Percentiles rank a stretch among this genome's conserved stretches.
Evolutionary conservation across 2,888 invertebrate genomes (phyloP).

Genomic region (Melitaea athalia): DNA sequence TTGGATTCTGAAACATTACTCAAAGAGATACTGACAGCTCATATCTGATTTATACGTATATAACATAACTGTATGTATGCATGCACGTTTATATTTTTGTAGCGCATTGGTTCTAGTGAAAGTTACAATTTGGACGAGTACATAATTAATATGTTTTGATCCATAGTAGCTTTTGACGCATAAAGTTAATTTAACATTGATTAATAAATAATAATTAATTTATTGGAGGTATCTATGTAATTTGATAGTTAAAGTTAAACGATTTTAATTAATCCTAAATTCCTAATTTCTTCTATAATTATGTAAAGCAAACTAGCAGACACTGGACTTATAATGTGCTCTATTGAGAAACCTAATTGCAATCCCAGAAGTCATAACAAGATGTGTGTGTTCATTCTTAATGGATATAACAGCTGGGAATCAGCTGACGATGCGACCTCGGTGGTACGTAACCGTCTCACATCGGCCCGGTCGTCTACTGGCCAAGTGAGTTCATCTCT

Average conservation of each 20-base stretch:
- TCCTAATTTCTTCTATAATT: background rate
- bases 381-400: conserved; percentile 47
- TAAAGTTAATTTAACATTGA: too few relatives aligned
- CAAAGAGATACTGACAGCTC: conserved; percentile 41
- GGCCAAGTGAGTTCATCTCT: conserved; percentile 67
- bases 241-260: background rate
- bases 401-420: conserved; percentile 71
- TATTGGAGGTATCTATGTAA: too few relatives aligned
- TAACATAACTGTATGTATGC: background rate
- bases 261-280: background rate
- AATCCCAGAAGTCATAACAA: conserved; percentile 48
- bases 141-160: background rate
- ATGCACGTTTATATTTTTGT: background rate
- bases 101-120: background rate
- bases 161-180: too few relatives aligned
- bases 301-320: background rate
- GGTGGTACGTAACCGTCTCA: conserved; percentile 14
- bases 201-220: too few relatives aligned
- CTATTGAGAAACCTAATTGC: conserved; percentile 47
- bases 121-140: background rate
- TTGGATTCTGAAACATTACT: conserved; percentile 44
- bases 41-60: conserved; percentile 37
- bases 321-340: conserved; percentile 14
- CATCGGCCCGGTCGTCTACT: conserved; percentile 20
- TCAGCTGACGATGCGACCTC: conserved; percentile 52